Evolutionary conservation across 2,888 invertebrate species (phyloP), one percentile per base, ranked within the genome.

Genomic region (Drosophila melanosoma): DNA sequence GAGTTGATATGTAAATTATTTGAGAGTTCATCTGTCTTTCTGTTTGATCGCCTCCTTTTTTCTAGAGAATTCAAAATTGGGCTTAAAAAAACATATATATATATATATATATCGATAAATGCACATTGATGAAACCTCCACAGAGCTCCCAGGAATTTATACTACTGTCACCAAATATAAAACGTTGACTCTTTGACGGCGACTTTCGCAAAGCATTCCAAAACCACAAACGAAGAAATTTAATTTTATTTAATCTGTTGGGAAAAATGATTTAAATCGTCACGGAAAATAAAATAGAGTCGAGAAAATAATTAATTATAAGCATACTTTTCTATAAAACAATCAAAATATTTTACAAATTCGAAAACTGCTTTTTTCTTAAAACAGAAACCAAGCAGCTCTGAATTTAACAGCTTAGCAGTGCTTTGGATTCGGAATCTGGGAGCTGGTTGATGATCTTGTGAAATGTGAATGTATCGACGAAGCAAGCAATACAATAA

Each of bases 361-460:
- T 20, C 42, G 20, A 42, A 6, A 42, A 3, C 0, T 29, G 12
- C 0, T 42, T 12, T 6, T 20, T 1, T 7, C 7, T 12, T 4
- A 45, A 23, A 15, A 23, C 12, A 15, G 7, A 23, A 23, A 3
- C 15, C 7, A 23, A 45, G 0, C 20, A 7, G 20, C 42, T 11
- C 7, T 20, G 42, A 20, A 20, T 11, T n/a, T 40, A n/a, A 12
- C 12, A 15, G 12, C 3, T 17, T 17, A 38, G 15, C 12, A 20
- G 20, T 7, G 7, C 20, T 17, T 17, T 0, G 38, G 35, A 40
- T 11, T 12, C 29, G 35, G 20, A 23, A 61, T 23, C 33, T 29
- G 29, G 32, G 53, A 65, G 62, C 56, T 62, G 33, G 38, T 29
- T 20, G 48, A 56, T 48, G 74, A 71, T 71, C 57, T 57, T 45